A percentile compares a stretch with the other conserved stretches of the same genome.
These are phyloP conservation scores for Tetanocera ferruginea DNA, from an alignment of 2,888 invertebrate species.

Conservation along the genomic window DNA sequence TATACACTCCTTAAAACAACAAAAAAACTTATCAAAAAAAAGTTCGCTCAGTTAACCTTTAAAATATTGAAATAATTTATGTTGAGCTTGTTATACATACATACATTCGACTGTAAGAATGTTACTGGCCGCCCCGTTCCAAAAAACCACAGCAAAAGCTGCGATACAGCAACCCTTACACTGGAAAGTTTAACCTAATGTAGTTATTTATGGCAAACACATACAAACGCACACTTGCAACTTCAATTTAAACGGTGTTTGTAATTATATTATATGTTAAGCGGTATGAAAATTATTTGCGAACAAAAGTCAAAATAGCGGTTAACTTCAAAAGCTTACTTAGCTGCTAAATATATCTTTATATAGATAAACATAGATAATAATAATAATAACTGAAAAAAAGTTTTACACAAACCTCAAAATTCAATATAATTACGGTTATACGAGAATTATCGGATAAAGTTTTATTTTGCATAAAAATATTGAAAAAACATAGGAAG, in stretches of 20 bases:
- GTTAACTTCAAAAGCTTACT: too few species aligned
- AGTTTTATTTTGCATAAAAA: too few species aligned
- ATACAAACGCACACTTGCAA: not conserved
- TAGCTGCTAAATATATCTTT: too few species aligned
- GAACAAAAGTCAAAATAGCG: not conserved
- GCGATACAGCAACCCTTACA: not conserved
- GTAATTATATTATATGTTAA: not conserved
- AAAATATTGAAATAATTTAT: conserved; percentile 10
- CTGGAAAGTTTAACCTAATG: not conserved
- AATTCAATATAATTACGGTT: too few species aligned
- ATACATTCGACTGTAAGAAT: not conserved
- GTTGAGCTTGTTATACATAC: not conserved
- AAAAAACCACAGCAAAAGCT: not conserved
- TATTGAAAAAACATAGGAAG: too few species aligned
- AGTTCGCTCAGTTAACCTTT: not conserved
- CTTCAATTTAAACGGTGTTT: not conserved
- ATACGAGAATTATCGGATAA: too few species aligned
- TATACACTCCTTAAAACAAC: not conserved
- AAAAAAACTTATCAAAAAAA: not conserved
- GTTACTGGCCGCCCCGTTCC: not conserved
- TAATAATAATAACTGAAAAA: too few species aligned
- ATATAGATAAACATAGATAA: too few species aligned
- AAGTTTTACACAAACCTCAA: too few species aligned
- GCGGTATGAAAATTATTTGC: conserved; percentile 5
- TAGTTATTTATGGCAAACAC: not conserved